Evolutionary conservation across 2,888 invertebrate genomes (phyloP), one percentile per base, ranked within the genome.

Genomic region (Chaitophorus viminalis): DNA sequence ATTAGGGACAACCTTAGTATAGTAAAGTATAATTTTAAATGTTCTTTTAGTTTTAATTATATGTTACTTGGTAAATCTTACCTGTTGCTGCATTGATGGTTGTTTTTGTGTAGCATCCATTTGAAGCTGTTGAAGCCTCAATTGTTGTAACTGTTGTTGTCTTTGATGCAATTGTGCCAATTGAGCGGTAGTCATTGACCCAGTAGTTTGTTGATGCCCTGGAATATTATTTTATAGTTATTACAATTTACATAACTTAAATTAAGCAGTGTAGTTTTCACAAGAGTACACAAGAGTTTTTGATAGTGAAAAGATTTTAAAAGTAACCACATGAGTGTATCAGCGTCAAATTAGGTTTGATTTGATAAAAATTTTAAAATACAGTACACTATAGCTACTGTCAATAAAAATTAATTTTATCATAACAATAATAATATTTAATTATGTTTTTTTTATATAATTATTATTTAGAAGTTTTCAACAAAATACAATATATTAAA

Each of bases 11-110:
- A 87, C 86, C 86, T 87, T 21, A 25, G 25, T n/a, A n/a, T n/a
- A 21, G 1, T 9, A 60, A 60, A 60, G 25, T 25, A 60, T 60
- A 60, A 60, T 21, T 60, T 60, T 21, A 60, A 21, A 60, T 21
- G 4, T 60, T 60, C 25, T 60, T 5, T 60, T 84, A 25, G 25
- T 74, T 60, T 60, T 1, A 52, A 29, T 21, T 21, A 78, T 21
- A 36, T 74, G 5, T 39, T 29, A 65, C 11, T 39, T 46, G 17
- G 29, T 6, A 52, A 74, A 52, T 33, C 14, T 31, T 33, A 91
- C 90, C 89, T 94, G 93, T 90, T 94, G 91, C 89, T 91, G 93
- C 31, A 93, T 92, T 52, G 91, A 90, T 92, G 92, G 91, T 36
- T 92, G 91, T 29, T 92, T 90, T 31, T 92, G 91, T 11, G 92